Base-by-base conservation (phyloP, 2,888 invertebrate species). In the Syrista parreyssii region DNA sequence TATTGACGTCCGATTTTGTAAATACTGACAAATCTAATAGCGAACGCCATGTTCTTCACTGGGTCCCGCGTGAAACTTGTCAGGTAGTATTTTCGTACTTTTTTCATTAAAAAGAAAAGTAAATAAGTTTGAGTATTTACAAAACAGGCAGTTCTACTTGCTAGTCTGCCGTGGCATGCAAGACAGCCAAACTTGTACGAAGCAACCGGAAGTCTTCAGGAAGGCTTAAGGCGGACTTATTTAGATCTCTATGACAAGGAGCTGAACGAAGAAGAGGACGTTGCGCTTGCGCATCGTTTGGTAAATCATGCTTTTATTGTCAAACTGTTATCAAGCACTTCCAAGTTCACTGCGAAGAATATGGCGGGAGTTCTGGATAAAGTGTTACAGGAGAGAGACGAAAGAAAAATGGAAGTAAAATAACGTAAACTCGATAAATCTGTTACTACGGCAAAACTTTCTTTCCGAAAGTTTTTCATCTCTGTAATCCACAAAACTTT, bases 271-370 rank as follows among this genome's bases (percentile, higher is more conserved):
- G 81, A 82, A 0, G n/a, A 76, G 30, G 78, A 82, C 6, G 12
- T 79, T 3, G 85, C 82, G 68, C 79, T 88, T 74, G 81, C 84
- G 23, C 88, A 89, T 79, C 86, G 86, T 31, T 78, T 89, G 4
- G n/a, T 88, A n/a, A 83, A 85, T 75, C 88, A 88, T 75, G 36
- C 74, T 9, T 86, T 87, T 12, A 80, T 88, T 4, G 71, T 32
- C 4, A 78, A 79, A 68, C 76, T 89, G 31, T 75, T 89, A 1
- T 34, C 71, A 6, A 74, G 78, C 15, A 83, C 84, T 3, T 79
- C 32, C 12, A 87, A 84, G 77, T 89, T 89, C 35, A 84, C 82
- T 11, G 74, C 35, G 0, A 87, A 83, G 76, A 76, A 81, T 34
- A 75, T 86, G 75, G 78, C 31, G 31, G 15, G 23, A 31, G 4